phyloP scores from a whole-genome alignment of 2,113 vertebrate genomes.

The Amazona guildingii region DNA sequence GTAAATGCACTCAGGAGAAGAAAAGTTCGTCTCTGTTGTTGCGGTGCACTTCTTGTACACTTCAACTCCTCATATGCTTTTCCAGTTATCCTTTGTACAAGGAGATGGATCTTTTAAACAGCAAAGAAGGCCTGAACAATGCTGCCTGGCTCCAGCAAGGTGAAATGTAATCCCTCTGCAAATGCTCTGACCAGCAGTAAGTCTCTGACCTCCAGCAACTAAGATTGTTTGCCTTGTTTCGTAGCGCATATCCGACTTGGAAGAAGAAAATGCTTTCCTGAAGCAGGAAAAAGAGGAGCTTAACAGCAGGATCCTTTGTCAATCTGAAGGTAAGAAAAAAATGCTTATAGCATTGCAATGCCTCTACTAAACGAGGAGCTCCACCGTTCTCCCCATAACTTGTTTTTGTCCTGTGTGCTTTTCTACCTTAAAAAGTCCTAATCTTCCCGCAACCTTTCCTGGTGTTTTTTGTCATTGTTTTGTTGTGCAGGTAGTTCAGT shows the following conservation, averaged over 20 bases:
- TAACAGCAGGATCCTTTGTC: constrained; percentile 80
- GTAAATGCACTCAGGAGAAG: not conserved
- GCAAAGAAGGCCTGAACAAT: not conserved
- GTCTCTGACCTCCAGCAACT: not conserved
- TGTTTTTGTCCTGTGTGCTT: not conserved
- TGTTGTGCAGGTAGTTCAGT: not conserved
- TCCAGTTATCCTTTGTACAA: not conserved
- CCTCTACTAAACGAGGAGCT: rapidly evolving
- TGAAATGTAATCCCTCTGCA: not conserved
- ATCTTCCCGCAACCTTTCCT: rapidly evolving
- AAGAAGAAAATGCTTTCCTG: constrained; percentile 85
- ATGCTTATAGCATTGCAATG: rapidly evolving
- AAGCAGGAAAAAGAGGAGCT: constrained; percentile 92
- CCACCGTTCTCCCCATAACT: not conserved
- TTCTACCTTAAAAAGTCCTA: not conserved
- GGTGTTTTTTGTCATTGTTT: not conserved
- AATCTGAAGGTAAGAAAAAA: constrained; percentile 76
- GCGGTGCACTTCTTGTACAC: not conserved
- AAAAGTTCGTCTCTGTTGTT: not conserved
- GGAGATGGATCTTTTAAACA: not conserved
- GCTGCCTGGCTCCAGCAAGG: not conserved
- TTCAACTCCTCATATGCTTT: not conserved
- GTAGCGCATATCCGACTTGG: constrained; percentile 86
- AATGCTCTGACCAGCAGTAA: not conserved
- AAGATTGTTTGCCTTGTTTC: not conserved